Conservation (phyloP, 2,113 vertebrate genomes). For the Chaenogobius annularis region DNA sequence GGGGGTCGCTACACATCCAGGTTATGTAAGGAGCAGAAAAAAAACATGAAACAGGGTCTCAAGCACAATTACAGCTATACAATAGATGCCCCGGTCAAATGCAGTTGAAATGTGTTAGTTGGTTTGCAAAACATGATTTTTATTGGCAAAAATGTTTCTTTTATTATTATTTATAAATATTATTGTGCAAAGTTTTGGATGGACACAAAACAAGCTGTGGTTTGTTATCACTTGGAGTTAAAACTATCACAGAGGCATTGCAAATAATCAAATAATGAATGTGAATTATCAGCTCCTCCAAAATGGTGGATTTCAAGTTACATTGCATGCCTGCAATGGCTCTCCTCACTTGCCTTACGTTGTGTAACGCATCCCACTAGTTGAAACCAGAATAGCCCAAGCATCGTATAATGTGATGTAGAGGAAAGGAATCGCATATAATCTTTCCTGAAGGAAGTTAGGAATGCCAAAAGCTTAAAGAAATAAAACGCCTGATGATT, state of each 20-base stretch:
- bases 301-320: constrained; percentile 5
- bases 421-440: background rate
- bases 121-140: background rate
- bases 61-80: constrained; percentile 56
- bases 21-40: constrained; percentile 58
- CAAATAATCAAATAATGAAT: background rate
- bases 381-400: constrained; percentile 56
- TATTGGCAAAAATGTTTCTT: background rate
- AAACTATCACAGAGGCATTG: background rate
- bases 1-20: constrained; percentile 11
- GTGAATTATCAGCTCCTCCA: background rate
- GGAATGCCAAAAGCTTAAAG: background rate
- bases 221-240: background rate
- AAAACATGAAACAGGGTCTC: constrained; percentile 56
- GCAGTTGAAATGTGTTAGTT: background rate
- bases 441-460: background rate
- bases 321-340: constrained; percentile 4
- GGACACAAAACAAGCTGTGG: background rate
- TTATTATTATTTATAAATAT: background rate
- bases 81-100: constrained; percentile 38
- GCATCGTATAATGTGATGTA: background rate
- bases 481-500: background rate
- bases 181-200: background rate
- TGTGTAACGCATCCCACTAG: constrained; percentile 66
- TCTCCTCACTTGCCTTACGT: constrained; percentile 28